Percentiles rank a stretch among this genome's conserved stretches.
Conservation (phyloP, 2,113 vertebrate species). For the Dendrocopos noguchii region DNA sequence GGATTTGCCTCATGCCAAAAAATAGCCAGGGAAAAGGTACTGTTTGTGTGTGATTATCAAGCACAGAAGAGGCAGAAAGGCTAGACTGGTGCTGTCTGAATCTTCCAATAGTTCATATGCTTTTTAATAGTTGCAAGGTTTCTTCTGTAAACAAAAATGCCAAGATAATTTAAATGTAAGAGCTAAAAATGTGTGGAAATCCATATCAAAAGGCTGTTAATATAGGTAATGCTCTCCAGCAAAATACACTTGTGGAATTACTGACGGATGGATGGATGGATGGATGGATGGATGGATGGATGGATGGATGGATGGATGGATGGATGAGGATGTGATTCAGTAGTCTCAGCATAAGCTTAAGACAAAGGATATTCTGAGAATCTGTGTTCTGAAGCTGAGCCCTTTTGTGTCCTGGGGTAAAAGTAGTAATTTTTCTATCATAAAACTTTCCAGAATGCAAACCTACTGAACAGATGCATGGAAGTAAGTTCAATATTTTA, state of each 20-base stretch:
- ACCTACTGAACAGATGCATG: not conserved
- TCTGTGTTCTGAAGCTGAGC: not conserved
- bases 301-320: not conserved
- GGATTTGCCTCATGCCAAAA: constrained; percentile 1
- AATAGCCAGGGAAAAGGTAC: not conserved
- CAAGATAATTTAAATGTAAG: not conserved
- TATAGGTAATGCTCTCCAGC: not conserved
- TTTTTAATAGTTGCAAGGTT: not conserved
- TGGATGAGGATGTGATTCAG: not conserved
- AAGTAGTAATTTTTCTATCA: not conserved
- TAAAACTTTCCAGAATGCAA: not conserved
- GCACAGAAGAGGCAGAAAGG: not conserved
- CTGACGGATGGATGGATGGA: not conserved
- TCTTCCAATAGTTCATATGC: not conserved
- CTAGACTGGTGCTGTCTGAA: not conserved
- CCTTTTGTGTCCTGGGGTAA: not conserved
- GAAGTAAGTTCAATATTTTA: not conserved
- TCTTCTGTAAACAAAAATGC: not conserved
- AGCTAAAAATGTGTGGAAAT: not conserved
- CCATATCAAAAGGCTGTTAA: not conserved
- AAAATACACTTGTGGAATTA: not conserved
- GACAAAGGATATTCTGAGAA: not conserved
- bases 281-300: too few relatives aligned
- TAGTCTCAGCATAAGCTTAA: not conserved
- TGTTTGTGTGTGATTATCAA: not conserved